Evolutionary conservation across 2,797 vertebrate genomes (phyloP), one percentile per base, ranked within the genome.

Genomic region (Acanthis flammea): DNA sequence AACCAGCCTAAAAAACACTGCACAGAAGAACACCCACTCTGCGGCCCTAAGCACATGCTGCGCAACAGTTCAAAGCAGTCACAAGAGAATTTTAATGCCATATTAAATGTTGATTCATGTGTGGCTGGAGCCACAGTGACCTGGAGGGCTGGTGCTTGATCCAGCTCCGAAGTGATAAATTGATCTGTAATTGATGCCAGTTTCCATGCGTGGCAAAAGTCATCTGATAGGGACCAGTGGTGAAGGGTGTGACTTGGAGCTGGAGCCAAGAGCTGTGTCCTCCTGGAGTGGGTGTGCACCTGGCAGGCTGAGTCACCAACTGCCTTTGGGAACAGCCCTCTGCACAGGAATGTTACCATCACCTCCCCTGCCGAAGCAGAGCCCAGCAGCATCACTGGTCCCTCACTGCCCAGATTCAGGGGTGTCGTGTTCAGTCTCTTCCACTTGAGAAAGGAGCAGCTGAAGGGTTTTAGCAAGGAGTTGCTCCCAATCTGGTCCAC

Each of bases 51-150:
- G 14, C 23, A 23, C n/a, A 13, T 6, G 0, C 33, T 12, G 41
- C 0, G 0, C 31, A 8, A 2, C 67, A 82, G 61, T 71, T 85
- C 47, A 81, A 88, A 92, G 74, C 41, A 45, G 58, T 23, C 2
- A 2, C 12, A 16, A 19, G 94, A 82, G 79, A 75, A 31, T 66
- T 84, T 84, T 96, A 78, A 92, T 94, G 76, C 87, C 17, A 2
- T 84, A 33, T 80, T 83, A 92, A 97, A 60, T 91, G 82, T 91
- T 94, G 89, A 90, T 88, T 95, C 82, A 42, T 6, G 4, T 68
- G 35, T 35, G 65, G 33, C 66, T 91, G 91, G 85, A 92, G 82
- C 85, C 37, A 0, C 42, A 6, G 42, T 39, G 58, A 50, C 73
- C 70, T 33, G 61, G 53, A 88, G 35, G 60, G 30, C 62, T 76